Conservation (phyloP, 2,113 vertebrate genomes). For the Takifugu bimaculatus region DNA sequence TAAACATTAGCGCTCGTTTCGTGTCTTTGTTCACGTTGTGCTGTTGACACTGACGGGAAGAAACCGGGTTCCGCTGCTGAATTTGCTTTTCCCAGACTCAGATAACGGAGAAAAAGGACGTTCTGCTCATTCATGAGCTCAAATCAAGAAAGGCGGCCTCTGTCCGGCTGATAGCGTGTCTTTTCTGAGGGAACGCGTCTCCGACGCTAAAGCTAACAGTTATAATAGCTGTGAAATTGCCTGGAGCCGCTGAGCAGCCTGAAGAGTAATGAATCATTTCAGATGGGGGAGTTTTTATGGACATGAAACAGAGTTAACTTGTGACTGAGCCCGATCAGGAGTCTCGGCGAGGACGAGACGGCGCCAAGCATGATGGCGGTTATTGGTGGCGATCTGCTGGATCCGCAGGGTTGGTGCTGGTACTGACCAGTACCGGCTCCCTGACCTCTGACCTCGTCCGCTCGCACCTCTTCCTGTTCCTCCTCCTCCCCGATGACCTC, state of each 20-base stretch:
- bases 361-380: constrained; percentile 9
- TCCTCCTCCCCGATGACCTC: too few species aligned
- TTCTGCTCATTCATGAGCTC: not conserved
- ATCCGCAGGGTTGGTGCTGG: too few species aligned
- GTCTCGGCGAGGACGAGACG: not conserved
- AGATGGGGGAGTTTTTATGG: too few species aligned
- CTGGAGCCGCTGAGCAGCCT: not conserved
- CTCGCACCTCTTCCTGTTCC: too few species aligned
- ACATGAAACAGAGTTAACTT: not conserved
- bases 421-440: too few species aligned
- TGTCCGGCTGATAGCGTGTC: not conserved
- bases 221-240: not conserved
- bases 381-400: constrained; percentile 8
- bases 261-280: constrained; percentile 9
- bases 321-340: too few species aligned
- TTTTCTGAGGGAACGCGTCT: not conserved
- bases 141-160: not conserved
- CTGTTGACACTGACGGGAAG: not conserved
- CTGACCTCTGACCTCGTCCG: too few species aligned
- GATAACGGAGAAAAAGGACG: too few species aligned
- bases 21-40: not conserved
- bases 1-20: not conserved
- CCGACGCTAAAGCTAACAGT: not conserved
- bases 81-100: not conserved
- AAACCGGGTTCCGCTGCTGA: not conserved